Conservation (phyloP, 2,113 vertebrate genomes). For the Chascanopsetta lugubris region DNA sequence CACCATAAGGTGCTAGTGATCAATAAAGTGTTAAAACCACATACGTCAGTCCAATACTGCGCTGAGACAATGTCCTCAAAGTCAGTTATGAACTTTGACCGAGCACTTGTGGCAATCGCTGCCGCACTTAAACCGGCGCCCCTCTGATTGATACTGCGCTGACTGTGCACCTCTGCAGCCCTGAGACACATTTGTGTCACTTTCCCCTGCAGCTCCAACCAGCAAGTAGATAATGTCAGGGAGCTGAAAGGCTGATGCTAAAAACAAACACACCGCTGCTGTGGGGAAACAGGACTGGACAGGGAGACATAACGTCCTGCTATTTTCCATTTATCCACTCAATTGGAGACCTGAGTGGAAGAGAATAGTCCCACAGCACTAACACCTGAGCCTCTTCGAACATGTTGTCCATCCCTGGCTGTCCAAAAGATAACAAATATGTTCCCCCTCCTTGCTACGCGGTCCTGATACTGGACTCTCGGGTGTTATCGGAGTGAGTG, state of each 20-base stretch:
- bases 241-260: background rate
- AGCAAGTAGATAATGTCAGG: background rate
- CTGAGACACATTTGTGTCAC: background rate
- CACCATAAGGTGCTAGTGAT: too few relatives aligned
- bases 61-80: too few relatives aligned
- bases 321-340: background rate
- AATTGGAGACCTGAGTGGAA: background rate
- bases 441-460: background rate
- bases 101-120: too few relatives aligned
- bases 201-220: constrained; percentile 1
- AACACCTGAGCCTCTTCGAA: background rate
- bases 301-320: too few relatives aligned
- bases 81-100: too few relatives aligned
- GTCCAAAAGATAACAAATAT: background rate
- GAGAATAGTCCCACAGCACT: background rate
- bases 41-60: too few relatives aligned
- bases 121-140: too few relatives aligned
- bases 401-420: background rate
- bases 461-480: background rate
- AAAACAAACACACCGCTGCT: background rate
- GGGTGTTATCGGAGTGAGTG: background rate
- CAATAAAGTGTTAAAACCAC: too few relatives aligned
- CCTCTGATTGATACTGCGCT: constrained; percentile 20
- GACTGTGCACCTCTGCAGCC: background rate
- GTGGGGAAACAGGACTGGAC: background rate